These are phyloP conservation scores for Monarcha castaneiventris DNA, from an alignment of 2,113 vertebrate species.

Conservation along the genomic window DNA sequence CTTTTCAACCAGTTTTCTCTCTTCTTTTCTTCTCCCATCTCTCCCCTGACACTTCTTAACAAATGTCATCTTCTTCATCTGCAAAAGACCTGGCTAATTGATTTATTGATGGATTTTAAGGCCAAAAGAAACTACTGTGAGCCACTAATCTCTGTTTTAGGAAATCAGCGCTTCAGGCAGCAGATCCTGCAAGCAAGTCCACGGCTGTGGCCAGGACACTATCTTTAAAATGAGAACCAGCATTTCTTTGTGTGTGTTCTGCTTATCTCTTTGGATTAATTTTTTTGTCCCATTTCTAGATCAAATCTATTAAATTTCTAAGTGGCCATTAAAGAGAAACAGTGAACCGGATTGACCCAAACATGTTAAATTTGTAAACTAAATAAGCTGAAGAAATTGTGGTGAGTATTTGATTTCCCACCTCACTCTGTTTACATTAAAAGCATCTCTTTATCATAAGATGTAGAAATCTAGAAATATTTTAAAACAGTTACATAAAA, in stretches of 20 bases:
- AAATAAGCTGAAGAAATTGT: background rate
- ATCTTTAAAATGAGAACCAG: background rate
- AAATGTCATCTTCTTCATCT: background rate
- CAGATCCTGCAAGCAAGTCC: background rate
- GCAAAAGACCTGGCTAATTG: background rate
- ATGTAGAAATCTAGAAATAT: background rate
- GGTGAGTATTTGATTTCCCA: background rate
- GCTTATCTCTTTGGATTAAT: background rate
- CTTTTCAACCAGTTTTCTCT: background rate
- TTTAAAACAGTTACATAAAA: background rate
- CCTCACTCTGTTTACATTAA: background rate
- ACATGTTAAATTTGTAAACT: background rate
- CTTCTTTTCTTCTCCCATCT: background rate
- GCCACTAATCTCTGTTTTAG: background rate
- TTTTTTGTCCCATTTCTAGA: background rate
- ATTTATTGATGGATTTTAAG: background rate
- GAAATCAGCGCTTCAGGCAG: background rate
- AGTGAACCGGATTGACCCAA: background rate
- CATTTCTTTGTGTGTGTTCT: background rate
- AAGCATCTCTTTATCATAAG: background rate
- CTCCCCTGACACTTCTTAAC: fast-evolving
- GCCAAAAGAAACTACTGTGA: background rate
- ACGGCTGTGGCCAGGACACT: background rate
- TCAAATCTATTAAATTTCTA: background rate
- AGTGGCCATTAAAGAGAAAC: background rate